Evolutionary conservation across 2,113 vertebrate genomes (phyloP), one percentile per base, ranked within the genome.

Genomic region (Heteronetta atricapilla): DNA sequence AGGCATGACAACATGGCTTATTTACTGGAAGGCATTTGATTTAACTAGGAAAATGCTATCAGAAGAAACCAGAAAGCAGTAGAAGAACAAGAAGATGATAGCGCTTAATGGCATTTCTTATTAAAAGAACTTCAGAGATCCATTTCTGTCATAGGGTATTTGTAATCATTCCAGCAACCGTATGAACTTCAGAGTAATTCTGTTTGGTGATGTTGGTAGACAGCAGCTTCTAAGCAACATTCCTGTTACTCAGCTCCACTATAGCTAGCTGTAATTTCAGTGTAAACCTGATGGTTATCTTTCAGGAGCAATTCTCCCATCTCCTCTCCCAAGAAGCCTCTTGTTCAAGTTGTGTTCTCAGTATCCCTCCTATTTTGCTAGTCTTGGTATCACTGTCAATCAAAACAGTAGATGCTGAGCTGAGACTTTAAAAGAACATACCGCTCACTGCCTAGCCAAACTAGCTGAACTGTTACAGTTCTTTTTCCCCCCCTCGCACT

Each of bases 11-110:
- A 89, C 19, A 33, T 4, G 33, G 60, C 60, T 95, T 67, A n/a
- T 38, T 82, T 55, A 73, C 48, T 80, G 31, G 68, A 80, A 95
- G 97, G 67, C 70, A 46, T 93, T 84, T 88, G 77, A 90, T 94
- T 95, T 93, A 90, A 88, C 16, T 62, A 81, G 62, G 29, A 55
- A 91, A 93, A 55, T 6, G 17, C 62, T 93, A 80, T 72, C 91
- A 93, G 74, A 93, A 96, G 63, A 85, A 83, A 76, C 8, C 42
- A 69, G 38, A 46, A 89, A 53, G 34, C 64, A 74, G 17, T 48
- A 92, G 79, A 94, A 92, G 60, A 58, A 20, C 53, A 94, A 75
- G 13, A 58, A 87, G 40, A 29, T 18, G 18, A 56, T 8, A 46
- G 19, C 5, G 50, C 38, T 68, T 78, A 88, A 86, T 42, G 58